Conservation (phyloP, 1,140 invertebrate genomes). For the Tetranychus cinnabarinus region DNA sequence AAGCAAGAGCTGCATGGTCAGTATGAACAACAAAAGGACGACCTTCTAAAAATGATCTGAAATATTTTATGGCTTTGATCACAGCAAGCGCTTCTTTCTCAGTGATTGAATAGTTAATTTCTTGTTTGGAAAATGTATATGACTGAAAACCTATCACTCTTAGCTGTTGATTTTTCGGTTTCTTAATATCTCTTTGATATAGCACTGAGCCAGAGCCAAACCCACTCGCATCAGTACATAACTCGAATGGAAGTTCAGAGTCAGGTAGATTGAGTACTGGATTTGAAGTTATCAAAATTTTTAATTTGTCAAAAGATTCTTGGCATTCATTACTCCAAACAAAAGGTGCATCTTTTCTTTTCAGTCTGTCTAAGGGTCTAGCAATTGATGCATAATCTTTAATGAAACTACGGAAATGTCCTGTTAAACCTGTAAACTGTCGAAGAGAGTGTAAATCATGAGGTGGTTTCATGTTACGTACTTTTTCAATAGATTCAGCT, state of each 20-base stretch:
- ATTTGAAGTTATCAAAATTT: not conserved
- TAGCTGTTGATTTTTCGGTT: conserved; percentile 5
- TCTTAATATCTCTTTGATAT: not conserved
- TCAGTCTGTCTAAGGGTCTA: not conserved
- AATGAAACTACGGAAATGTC: conserved; percentile 11
- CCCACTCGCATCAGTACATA: conserved; percentile 11
- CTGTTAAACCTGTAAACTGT: not conserved
- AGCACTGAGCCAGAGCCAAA: conserved; percentile 8
- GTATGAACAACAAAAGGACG: not conserved
- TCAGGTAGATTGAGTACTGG: conserved; percentile 4
- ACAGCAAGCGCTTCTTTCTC: conserved; percentile 22
- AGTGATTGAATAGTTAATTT: conserved; percentile 20
- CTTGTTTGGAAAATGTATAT: conserved; percentile 16
- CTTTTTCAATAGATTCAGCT: too few relatives aligned
- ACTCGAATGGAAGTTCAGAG: conserved; percentile 2
- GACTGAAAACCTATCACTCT: conserved; percentile 16
- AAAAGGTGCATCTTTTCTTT: not conserved
- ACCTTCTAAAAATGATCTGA: conserved; percentile 9
- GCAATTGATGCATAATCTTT: conserved; percentile 16
- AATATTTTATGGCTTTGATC: conserved; percentile 22
- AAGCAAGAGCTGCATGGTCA: not conserved
- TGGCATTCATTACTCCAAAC: not conserved
- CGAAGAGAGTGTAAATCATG: not conserved
- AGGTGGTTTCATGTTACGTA: too few relatives aligned
- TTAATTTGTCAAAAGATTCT: not conserved